Conservation (phyloP, 1,140 invertebrate species). For the Lethocerus indicus region DNA sequence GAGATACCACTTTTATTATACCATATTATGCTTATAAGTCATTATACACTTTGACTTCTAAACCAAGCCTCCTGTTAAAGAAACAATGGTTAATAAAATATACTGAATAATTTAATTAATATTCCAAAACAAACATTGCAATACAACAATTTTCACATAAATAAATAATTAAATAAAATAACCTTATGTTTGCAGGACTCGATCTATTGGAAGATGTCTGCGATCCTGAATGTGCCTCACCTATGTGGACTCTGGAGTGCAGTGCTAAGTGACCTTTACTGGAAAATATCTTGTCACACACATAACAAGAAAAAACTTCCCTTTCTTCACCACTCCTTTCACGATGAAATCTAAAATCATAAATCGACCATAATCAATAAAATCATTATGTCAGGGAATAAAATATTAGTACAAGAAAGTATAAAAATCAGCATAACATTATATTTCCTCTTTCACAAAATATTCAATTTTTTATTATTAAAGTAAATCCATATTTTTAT, state of each 20-base stretch:
- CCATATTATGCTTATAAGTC: too few species aligned
- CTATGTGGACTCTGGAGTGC: conserved; percentile 30
- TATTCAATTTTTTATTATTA: too few species aligned
- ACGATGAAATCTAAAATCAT: conserved; percentile 12
- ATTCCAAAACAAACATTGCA: too few species aligned
- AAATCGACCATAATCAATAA: neutral
- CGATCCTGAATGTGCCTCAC: conserved; percentile 14
- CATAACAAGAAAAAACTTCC: conserved; percentile 29
- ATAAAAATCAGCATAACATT: neutral
- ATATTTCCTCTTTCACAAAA: too few species aligned
- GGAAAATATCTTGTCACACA: conserved; percentile 31
- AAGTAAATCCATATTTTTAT: too few species aligned
- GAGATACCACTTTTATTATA: too few species aligned
- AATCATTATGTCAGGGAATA: neutral
- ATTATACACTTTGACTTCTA: too few species aligned
- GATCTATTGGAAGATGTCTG: neutral
- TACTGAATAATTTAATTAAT: too few species aligned
- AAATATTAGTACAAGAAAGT: neutral
- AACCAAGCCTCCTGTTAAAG: too few species aligned
- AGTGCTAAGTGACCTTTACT: conserved; percentile 31
- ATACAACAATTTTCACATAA: too few species aligned
- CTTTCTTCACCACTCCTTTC: conserved; percentile 7
- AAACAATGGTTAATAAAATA: too few species aligned
- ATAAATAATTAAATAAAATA: neutral
- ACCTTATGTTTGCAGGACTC: conserved; percentile 1